A percentile compares a stretch with the other conserved stretches of the same genome.
Conservation (phyloP, 1,140 invertebrate genomes). For the Scaptomyza graminum region DNA sequence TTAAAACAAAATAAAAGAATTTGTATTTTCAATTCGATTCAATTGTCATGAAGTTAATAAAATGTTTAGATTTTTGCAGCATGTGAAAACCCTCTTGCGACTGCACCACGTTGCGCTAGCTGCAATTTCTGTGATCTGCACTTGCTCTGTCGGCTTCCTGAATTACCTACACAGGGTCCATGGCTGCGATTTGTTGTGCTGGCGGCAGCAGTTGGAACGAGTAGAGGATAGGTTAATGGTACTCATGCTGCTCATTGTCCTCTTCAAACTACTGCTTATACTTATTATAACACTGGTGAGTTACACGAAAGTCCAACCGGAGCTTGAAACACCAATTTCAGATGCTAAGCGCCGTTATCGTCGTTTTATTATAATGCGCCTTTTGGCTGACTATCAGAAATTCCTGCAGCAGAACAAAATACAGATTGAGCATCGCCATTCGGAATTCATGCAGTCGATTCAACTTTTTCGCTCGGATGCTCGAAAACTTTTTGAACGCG, state of each 20-base stretch:
- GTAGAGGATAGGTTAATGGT: constrained; percentile 27
- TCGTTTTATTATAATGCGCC: constrained; percentile 57
- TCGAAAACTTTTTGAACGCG: constrained; percentile 51
- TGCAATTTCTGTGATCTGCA: background rate
- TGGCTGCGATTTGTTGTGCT: constrained; percentile 45
- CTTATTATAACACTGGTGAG: constrained; percentile 32
- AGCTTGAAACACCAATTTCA: constrained; percentile 20
- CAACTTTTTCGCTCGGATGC: constrained; percentile 47
- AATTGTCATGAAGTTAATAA: constrained; percentile 6
- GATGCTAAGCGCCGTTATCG: constrained; percentile 43
- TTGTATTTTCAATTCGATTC: background rate
- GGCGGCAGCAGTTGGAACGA: constrained; percentile 2
- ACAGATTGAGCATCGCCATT: constrained; percentile 2
- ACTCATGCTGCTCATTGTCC: constrained; percentile 22
- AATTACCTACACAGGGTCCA: constrained; percentile 24
- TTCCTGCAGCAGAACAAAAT: constrained; percentile 9
- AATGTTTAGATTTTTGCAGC: constrained; percentile 19
- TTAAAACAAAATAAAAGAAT: background rate
- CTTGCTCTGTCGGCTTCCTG: constrained; percentile 20
- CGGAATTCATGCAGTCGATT: constrained; percentile 24
- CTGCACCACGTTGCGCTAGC: constrained; percentile 28
- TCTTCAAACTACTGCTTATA: constrained; percentile 37
- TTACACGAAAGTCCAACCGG: background rate
- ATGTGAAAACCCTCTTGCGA: constrained; percentile 7
- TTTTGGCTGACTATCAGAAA: constrained; percentile 40